Percentiles rank a stretch among this genome's conserved stretches.
phyloP scores from a whole-genome alignment of 2,888 invertebrate genomes.

The Pogonocherus hispidulus region DNA sequence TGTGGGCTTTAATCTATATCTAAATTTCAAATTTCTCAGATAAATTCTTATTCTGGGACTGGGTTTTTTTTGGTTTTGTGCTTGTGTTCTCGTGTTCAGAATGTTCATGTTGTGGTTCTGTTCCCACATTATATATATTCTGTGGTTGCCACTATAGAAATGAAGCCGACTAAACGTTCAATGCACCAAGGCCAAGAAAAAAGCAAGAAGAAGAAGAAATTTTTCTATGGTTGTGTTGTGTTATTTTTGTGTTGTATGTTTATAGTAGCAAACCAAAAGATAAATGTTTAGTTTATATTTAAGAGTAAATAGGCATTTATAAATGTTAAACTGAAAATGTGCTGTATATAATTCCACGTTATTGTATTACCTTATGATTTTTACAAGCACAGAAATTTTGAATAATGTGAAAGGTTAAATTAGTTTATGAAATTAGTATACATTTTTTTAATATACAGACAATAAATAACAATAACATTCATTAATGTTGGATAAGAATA shows the following conservation, averaged over 20 bases:
- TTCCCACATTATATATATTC: no score
- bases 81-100: no score
- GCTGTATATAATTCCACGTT: not conserved
- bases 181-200: no score
- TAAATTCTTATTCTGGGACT: no score
- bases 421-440: slow-evolving; percentile 15
- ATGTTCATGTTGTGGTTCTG: no score
- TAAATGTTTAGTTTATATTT: slow-evolving; percentile 26
- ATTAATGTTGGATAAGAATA: slow-evolving; percentile 2
- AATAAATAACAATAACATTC: not conserved
- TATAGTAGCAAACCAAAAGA: slow-evolving; percentile 18
- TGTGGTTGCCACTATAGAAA: no score
- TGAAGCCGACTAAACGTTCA: no score
- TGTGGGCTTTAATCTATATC: no score
- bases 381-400: not conserved
- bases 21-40: no score
- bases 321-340: slow-evolving; percentile 27
- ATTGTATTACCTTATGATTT: not conserved
- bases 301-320: slow-evolving; percentile 2
- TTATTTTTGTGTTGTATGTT: slow-evolving; percentile 22
- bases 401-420: slow-evolving; percentile 16
- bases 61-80: no score
- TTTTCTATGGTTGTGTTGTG: slow-evolving; percentile 10
- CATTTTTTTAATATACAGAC: slow-evolving; percentile 8
- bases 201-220: not conserved